These are phyloP conservation scores for Cyrtonyx montezumae DNA, from an alignment of 2,113 vertebrate genomes.

Conservation along the genomic window DNA sequence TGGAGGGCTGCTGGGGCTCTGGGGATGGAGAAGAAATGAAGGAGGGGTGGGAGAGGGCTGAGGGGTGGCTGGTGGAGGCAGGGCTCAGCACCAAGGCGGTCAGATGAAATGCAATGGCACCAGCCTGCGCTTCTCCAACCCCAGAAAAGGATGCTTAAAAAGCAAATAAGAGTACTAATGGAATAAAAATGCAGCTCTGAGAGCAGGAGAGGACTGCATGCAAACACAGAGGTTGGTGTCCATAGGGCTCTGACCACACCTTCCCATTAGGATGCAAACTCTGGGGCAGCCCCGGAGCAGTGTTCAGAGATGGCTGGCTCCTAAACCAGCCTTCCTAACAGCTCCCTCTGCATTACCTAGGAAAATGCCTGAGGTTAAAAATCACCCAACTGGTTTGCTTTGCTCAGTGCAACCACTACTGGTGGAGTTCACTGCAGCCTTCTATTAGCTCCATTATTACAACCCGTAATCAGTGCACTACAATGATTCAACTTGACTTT, in stretches of 20 bases:
- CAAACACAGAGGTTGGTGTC: not conserved
- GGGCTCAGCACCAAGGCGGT: not conserved
- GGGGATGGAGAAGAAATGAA: not conserved
- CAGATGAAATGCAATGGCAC: not conserved
- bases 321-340: not conserved
- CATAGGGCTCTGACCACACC: not conserved
- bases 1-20: not conserved
- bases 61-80: not conserved
- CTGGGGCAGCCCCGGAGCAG: not conserved
- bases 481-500: conserved; percentile 80
- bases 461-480: conserved; percentile 69
- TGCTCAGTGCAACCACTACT: not conserved
- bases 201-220: not conserved
- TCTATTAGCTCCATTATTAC: conserved; percentile 64
- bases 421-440: conserved; percentile 36
- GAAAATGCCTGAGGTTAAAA: conserved; percentile 25
- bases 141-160: conserved; percentile 24
- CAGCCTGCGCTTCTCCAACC: not conserved
- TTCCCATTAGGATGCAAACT: not conserved
- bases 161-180: conserved; percentile 21
- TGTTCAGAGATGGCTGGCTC: not conserved
- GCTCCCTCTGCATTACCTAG: not conserved
- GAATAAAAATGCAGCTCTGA: conserved; percentile 30
- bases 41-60: not conserved
- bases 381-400: conserved; percentile 2